Percentiles rank a stretch among this genome's conserved stretches.
Evolutionary conservation across 1,140 invertebrate genomes (phyloP).

Genomic region (Lucilia sericata): DNA sequence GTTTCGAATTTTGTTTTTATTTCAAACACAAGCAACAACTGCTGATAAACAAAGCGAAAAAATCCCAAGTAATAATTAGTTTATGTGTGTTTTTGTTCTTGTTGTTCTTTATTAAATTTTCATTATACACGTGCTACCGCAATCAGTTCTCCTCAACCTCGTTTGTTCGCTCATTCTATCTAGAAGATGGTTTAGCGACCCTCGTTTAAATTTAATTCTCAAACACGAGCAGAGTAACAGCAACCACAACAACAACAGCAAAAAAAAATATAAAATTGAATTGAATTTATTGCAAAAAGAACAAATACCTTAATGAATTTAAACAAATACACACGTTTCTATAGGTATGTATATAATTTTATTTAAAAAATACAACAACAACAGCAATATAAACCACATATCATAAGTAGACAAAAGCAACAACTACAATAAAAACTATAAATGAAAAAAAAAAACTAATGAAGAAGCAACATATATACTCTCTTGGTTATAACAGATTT

Average conservation of each 20-base stretch:
- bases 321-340: background rate
- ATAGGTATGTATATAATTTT: background rate
- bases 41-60: background rate
- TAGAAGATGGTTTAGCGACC: background rate
- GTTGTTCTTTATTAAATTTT: constrained; percentile 8
- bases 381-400: no score
- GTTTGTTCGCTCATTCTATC: background rate
- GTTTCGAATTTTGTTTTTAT: no score
- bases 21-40: background rate
- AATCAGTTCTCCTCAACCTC: background rate
- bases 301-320: background rate
- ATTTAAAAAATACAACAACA: no score
- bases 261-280: background rate
- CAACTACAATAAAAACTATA: no score
- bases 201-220: background rate
- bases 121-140: constrained; percentile 13
- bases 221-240: background rate
- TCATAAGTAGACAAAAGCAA: no score
- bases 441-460: no score
- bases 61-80: background rate
- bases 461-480: no score
- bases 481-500: no score
- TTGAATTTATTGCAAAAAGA: background rate
- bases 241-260: background rate
- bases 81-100: background rate